Evolutionary conservation across 2,888 invertebrate genomes (phyloP).

Genomic region (Pseudanteris insignis): DNA sequence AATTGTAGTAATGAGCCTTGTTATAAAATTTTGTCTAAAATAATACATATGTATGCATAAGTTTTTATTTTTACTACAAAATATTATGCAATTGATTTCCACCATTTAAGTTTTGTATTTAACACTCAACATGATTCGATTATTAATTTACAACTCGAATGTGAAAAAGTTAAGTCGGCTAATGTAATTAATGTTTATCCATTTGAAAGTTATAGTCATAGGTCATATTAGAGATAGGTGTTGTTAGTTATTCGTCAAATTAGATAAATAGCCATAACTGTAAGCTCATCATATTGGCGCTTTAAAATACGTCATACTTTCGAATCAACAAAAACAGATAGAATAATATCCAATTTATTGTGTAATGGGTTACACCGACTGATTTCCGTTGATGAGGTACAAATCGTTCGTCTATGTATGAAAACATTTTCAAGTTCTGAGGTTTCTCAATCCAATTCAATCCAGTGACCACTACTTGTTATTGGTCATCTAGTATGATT

Average conservation of each 20-base stretch:
- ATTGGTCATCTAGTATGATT: conserved; percentile 30
- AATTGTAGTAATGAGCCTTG: too few species aligned
- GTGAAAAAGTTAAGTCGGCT: too few species aligned
- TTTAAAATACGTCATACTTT: background rate
- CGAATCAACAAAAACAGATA: conserved; percentile 2
- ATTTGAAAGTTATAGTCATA: background rate
- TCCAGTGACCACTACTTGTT: conserved; percentile 47
- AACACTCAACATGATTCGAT: too few species aligned
- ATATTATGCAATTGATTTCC: too few species aligned
- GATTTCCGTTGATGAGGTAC: conserved; percentile 35
- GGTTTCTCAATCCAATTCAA: conserved; percentile 62
- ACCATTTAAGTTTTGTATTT: too few species aligned
- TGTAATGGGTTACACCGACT: conserved; percentile 12
- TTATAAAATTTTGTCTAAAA: too few species aligned
- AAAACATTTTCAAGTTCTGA: conserved; percentile 49
- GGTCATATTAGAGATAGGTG: background rate
- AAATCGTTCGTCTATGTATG: conserved; percentile 43
- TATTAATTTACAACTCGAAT: too few species aligned
- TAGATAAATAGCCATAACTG: too few species aligned
- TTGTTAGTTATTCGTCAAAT: background rate
- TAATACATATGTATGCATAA: too few species aligned
- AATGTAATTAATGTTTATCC: background rate
- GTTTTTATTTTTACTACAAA: too few species aligned
- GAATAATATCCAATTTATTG: conserved; percentile 10
- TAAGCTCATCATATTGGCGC: too few species aligned